phyloP scores from a whole-genome alignment of 1,140 invertebrate genomes.

The Drosophila nannoptera region DNA sequence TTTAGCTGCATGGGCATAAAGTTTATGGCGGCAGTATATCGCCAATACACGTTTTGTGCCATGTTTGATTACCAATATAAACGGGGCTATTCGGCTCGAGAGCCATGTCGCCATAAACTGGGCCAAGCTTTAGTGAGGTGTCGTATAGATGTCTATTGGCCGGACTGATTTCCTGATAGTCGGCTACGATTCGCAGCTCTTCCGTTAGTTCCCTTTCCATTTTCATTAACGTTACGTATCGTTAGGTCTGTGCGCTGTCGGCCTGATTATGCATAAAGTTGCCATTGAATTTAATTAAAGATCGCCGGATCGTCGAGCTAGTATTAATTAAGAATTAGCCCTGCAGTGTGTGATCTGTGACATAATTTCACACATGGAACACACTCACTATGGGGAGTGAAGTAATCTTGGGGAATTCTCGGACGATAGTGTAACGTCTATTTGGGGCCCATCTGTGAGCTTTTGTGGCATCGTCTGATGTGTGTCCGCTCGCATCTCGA shows the following conservation, averaged over 20 bases:
- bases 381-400: constrained; percentile 14
- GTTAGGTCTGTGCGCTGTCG: constrained; percentile 26
- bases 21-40: constrained; percentile 18
- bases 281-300: constrained; percentile 70
- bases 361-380: constrained; percentile 31
- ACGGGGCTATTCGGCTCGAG: constrained; percentile 8
- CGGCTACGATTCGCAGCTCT: constrained; percentile 47
- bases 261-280: constrained; percentile 49
- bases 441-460: constrained; percentile 15
- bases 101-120: constrained; percentile 7
- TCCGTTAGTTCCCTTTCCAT: constrained; percentile 9
- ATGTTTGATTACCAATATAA: constrained; percentile 27
- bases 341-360: constrained; percentile 12
- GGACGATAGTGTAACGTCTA: constrained; percentile 40
- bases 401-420: constrained; percentile 37
- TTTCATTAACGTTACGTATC: constrained; percentile 41
- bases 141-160: constrained; percentile 1
- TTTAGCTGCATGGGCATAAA: background rate
- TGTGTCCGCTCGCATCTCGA: constrained; percentile 39
- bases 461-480: background rate
- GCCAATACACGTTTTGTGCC: constrained; percentile 22
- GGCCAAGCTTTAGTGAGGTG: background rate
- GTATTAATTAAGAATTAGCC: constrained; percentile 51
- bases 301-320: constrained; percentile 41
- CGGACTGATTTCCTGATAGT: constrained; percentile 39